Conservation (phyloP, 2,888 invertebrate genomes). For the Perizoma affinitatum region DNA sequence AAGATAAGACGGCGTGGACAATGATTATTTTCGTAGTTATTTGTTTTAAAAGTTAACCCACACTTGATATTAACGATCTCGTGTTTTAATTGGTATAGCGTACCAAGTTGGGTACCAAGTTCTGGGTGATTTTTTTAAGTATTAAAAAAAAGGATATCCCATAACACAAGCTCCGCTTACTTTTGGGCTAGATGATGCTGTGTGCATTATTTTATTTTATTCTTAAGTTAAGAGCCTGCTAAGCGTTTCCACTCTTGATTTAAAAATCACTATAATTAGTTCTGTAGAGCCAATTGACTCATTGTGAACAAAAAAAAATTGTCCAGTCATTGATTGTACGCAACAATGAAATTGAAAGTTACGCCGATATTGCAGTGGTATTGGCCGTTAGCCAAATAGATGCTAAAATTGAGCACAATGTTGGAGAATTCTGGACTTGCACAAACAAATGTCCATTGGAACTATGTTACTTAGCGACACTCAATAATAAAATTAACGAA, state of each 20-base stretch:
- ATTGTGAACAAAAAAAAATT: conserved; percentile 27
- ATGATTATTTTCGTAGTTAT: no score
- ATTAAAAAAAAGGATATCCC: no score
- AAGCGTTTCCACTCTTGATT: no score
- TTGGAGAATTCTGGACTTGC: conserved; percentile 21
- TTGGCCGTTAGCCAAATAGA: conserved; percentile 40
- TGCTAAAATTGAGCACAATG: conserved; percentile 26
- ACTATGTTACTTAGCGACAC: background rate
- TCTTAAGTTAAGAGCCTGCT: background rate
- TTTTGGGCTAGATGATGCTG: no score
- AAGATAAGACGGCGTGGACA: no score
- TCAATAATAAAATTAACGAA: background rate
- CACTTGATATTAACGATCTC: no score
- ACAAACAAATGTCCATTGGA: conserved; percentile 18
- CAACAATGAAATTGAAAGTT: conserved; percentile 46
- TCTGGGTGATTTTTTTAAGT: no score
- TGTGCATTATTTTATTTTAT: no score
- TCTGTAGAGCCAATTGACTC: conserved; percentile 12
- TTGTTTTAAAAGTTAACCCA: no score
- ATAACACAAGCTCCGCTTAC: no score
- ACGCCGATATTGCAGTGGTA: conserved; percentile 22
- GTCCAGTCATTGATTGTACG: conserved; percentile 32
- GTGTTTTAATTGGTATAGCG: no score
- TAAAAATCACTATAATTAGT: conserved; percentile 26
- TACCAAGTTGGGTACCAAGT: no score